Base-by-base conservation (phyloP, 2,113 vertebrate genomes). In the Mormoops blainvillei region DNA sequence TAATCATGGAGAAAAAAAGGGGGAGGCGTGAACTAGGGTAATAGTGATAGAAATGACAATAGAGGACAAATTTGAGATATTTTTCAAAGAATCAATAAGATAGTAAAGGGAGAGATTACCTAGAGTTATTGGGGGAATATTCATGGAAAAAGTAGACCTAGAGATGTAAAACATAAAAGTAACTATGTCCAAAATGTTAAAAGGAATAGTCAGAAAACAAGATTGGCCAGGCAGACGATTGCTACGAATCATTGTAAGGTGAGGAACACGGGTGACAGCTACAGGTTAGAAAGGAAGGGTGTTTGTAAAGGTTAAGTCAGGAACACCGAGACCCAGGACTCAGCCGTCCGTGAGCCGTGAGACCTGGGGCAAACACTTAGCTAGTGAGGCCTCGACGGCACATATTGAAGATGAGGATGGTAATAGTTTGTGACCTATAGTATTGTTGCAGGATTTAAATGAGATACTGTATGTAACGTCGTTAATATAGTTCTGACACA, bases 391-490 rank as follows among this genome's bases (percentile, higher is more conserved):
- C 71, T 88, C 38, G 48, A 45, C 48, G 56, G 94, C 65, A 68
- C 82, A 65, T 16, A 45, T 81, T 89, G 74, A 74, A 74, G n/a
- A 78, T 65, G 81, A 86, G 28, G 68, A 45, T 31, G 58, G 36
- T 48, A 94, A 52, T n/a, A 81, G 31, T 33, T 77, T 38, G 10
- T 85, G 67, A 52, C 45, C 7, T n/a, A 15, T 24, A n/a, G 18
- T 63, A 36, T 52, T 93, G 41, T 89, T 87, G 22, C 70, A 50
- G 45, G 45, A 15, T 74, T 94, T 96, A 90, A 96, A 56, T 56
- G 74, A 61, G 45, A 71, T 50, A 38, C 28, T 52, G 2, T 43
- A 14, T 48, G 12, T 43, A 43, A 94, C 50, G 33, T 68, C 52
- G 15, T 31, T 85, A 84, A 43, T 31, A 90, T 26, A 56, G 19